Conservation (phyloP, 2,113 vertebrate genomes). For the Datnioides undecimradiatus region DNA sequence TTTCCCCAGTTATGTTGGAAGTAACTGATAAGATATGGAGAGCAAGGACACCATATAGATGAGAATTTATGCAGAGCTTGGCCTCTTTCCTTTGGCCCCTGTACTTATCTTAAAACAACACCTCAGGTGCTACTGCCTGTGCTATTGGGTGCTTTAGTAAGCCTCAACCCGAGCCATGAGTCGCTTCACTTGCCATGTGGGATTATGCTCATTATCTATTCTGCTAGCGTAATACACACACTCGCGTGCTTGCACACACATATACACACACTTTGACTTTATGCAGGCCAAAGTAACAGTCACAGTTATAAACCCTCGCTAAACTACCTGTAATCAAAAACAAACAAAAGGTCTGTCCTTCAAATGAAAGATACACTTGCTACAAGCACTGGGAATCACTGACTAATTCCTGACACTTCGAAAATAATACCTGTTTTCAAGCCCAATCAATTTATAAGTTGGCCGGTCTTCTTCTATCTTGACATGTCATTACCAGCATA, state of each 20-base stretch:
- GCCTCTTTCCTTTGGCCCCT: conserved; percentile 50
- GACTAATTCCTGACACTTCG: too few species aligned
- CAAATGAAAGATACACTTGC: background rate
- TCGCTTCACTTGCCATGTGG: conserved; percentile 65
- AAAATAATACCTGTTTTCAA: too few species aligned
- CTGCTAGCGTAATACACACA: conserved; percentile 46
- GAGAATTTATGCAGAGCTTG: conserved; percentile 63
- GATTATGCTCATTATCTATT: conserved; percentile 74
- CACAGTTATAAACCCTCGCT: conserved; percentile 35
- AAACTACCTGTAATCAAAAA: conserved; percentile 44
- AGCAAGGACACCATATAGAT: conserved; percentile 37
- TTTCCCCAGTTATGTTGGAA: conserved; percentile 44
- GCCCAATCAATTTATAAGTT: too few species aligned
- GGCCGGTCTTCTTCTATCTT: too few species aligned
- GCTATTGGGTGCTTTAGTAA: conserved; percentile 62
- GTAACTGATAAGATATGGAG: conserved; percentile 60
- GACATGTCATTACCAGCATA: too few species aligned
- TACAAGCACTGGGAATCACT: background rate
- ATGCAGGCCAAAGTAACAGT: conserved; percentile 44
- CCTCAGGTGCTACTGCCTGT: conserved; percentile 53
- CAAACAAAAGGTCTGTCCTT: conserved; percentile 36
- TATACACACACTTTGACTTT: conserved; percentile 29
- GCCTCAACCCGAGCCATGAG: conserved; percentile 51
- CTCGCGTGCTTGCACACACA: too few species aligned
- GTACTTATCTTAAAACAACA: conserved; percentile 64